A percentile compares a stretch with the other conserved stretches of the same genome.
These are phyloP conservation scores for Cephus spinipes DNA, from an alignment of 2,888 invertebrate species.

Conservation along the genomic window DNA sequence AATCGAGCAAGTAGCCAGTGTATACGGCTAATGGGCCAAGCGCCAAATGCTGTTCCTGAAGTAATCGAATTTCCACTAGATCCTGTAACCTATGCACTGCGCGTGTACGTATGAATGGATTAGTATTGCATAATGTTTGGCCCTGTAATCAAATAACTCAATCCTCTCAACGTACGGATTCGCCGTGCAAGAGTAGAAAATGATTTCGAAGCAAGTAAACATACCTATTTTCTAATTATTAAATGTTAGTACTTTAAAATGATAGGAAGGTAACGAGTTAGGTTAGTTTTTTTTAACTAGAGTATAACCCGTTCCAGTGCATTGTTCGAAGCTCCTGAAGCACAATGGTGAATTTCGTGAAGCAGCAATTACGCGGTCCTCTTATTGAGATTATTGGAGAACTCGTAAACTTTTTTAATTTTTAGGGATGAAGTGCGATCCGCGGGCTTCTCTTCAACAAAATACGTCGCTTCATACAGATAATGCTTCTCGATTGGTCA, in stretches of 20 bases:
- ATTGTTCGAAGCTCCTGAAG: neutral
- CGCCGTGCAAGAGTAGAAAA: neutral
- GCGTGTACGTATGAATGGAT: neutral
- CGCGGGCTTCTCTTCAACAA: conserved; percentile 13
- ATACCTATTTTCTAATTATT: neutral
- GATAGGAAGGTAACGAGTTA: neutral
- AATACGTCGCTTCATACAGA: conserved; percentile 26
- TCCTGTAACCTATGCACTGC: conserved; percentile 16
- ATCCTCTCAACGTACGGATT: neutral
- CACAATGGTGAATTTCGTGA: neutral
- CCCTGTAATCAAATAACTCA: neutral
- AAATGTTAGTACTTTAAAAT: neutral
- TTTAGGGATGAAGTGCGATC: conserved; percentile 33
- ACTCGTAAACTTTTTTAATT: conserved; percentile 39
- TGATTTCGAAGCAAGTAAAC: neutral
- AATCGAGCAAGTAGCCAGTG: conserved; percentile 27
- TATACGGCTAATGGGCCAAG: conserved; percentile 31
- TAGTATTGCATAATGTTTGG: neutral
- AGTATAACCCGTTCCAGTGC: neutral
- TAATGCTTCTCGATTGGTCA: conserved; percentile 36
- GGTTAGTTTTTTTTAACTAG: neutral
- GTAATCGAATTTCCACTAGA: conserved; percentile 50
- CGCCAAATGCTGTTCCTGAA: conserved; percentile 46
- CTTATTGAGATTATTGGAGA: conserved; percentile 6
- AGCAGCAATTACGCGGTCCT: conserved; percentile 2